phyloP scores from a whole-genome alignment of 2,113 vertebrate genomes.

The Zosterops borbonicus region DNA sequence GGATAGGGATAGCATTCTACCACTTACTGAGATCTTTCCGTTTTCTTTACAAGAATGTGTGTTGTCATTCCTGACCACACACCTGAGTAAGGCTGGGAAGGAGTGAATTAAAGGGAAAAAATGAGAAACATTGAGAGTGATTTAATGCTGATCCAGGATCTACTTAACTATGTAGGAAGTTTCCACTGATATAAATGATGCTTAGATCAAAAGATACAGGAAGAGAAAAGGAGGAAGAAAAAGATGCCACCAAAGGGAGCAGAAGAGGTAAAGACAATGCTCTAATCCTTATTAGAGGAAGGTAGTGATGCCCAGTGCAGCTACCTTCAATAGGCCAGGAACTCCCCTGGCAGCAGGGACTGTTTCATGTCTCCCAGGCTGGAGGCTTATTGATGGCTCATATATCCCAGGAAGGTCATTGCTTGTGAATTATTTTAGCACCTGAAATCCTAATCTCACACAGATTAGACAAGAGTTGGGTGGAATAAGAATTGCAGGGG shows the following conservation, averaged over 20 bases:
- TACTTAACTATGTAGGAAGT: background rate
- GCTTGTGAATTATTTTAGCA: background rate
- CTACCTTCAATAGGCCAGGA: background rate
- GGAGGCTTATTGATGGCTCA: background rate
- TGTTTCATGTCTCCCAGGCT: background rate
- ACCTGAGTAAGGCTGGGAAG: background rate
- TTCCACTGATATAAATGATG: background rate
- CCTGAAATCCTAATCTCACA: background rate
- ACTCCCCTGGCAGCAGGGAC: background rate
- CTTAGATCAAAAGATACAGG: background rate
- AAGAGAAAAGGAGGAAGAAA: background rate
- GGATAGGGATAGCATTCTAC: background rate
- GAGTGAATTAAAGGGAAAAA: background rate
- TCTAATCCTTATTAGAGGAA: background rate
- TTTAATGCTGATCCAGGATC: background rate
- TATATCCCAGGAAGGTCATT: background rate
- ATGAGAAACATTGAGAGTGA: background rate
- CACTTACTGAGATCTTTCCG: background rate
- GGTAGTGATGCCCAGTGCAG: background rate
- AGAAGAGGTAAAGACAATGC: background rate
- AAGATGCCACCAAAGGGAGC: background rate
- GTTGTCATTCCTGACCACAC: background rate
- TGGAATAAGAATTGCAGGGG: fast-evolving
- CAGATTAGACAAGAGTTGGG: background rate
- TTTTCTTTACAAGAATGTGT: background rate